phyloP scores from a whole-genome alignment of 2,797 vertebrate genomes.

The Sebastes aleutianus region DNA sequence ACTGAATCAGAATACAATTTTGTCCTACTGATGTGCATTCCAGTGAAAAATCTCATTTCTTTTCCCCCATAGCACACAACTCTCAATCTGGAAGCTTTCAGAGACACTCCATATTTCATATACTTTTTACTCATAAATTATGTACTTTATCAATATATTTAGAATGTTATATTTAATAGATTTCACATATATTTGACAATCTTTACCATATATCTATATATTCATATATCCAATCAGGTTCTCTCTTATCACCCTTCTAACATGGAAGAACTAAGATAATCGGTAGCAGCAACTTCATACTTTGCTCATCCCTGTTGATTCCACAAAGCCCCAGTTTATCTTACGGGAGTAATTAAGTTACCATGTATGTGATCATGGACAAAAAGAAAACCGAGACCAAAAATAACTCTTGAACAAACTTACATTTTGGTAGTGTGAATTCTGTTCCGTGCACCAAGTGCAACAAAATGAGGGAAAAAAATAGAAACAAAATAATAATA shows the following conservation, averaged over 20 bases:
- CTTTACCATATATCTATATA: slow-evolving; percentile 61
- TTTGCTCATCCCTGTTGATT: slow-evolving; percentile 99
- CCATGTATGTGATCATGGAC: slow-evolving; percentile 74
- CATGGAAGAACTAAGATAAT: slow-evolving; percentile 89
- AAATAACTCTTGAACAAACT: slow-evolving; percentile 75
- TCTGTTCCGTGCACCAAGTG: slow-evolving; percentile 85
- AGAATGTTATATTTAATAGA: slow-evolving; percentile 62
- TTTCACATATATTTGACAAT: slow-evolving; percentile 67
- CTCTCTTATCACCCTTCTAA: slow-evolving; percentile 72
- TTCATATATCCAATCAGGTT: slow-evolving; percentile 67
- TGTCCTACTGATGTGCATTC: slow-evolving; percentile 98
- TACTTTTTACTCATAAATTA: slow-evolving; percentile 61
- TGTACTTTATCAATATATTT: slow-evolving; percentile 64
- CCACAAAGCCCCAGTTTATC: slow-evolving; percentile 87
- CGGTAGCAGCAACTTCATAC: slow-evolving; percentile 99
- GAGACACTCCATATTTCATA: slow-evolving; percentile 59
- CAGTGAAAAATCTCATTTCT: slow-evolving; percentile 84
- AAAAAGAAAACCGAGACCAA: slow-evolving; percentile 56
- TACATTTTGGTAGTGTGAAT: slow-evolving; percentile 77
- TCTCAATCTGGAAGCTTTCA: slow-evolving; percentile 75
- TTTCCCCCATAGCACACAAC: slow-evolving; percentile 85
- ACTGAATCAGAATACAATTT: slow-evolving; percentile 89
- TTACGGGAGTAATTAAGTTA: slow-evolving; percentile 82
- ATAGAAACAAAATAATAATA: slow-evolving; percentile 29
- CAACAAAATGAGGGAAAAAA: slow-evolving; percentile 66